phyloP scores from a whole-genome alignment of 2,113 vertebrate genomes.

The Hemichromis elongatus region DNA sequence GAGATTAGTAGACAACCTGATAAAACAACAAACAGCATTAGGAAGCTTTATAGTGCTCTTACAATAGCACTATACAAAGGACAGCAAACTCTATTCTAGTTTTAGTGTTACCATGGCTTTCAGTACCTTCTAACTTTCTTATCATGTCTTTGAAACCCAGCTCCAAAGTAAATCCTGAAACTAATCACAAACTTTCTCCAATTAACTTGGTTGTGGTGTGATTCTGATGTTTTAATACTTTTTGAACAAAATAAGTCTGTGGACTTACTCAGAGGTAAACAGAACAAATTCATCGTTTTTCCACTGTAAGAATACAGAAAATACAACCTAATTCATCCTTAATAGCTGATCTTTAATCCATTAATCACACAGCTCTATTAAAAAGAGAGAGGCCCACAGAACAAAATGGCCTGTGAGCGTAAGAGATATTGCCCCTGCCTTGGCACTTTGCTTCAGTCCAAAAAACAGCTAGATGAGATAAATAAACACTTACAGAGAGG shows the following conservation, averaged over 20 bases:
- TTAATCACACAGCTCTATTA: background rate
- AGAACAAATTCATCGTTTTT: background rate
- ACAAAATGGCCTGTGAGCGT: background rate
- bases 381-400: background rate
- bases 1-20: background rate
- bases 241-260: background rate
- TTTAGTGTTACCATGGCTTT: background rate
- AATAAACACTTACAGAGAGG: conserved; percentile 54
- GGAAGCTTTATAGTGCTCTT: background rate
- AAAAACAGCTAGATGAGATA: conserved; percentile 37
- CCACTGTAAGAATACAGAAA: background rate
- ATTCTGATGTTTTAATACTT: background rate
- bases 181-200: background rate
- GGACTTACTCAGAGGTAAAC: background rate
- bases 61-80: background rate
- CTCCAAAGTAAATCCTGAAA: background rate
- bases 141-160: background rate
- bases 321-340: background rate
- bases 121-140: background rate
- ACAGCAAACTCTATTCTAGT: background rate
- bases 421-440: background rate
- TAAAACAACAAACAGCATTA: background rate
- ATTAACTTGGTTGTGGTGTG: background rate
- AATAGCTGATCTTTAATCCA: background rate
- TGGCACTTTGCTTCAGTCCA: background rate